Evolutionary conservation across 2,797 vertebrate species (phyloP), one percentile per base, ranked within the genome.

Genomic region (Melanotaenia boesemani): DNA sequence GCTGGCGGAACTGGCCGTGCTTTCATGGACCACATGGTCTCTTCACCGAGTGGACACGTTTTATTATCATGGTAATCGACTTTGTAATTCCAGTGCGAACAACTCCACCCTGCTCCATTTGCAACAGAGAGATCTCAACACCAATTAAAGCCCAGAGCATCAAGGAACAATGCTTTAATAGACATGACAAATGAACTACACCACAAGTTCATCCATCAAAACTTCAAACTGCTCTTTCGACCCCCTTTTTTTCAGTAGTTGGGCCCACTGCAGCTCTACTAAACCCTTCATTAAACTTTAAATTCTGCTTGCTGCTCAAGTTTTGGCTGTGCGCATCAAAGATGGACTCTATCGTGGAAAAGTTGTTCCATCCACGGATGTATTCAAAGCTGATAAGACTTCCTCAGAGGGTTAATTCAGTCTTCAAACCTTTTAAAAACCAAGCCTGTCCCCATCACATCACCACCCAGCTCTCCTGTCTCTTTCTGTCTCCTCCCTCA

Each of bases 11-110:
- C 95, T 95, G 93, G 93, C 94, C 93, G 95, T 95, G 93, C 94
- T 96, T 96, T 96, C 95, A 94, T 90, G 82, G 92, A 96, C 95
- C 96, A 93, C 95, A 96, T 96, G 96, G 92, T 96, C 94, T 76
- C 91, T 86, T 89, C 85, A 81, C 95, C 93, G 93, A 95, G 93
- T 91, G 87, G 91, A 95, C 94, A 92, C 90, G 88, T 95, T 94
- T 93, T 93, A 95, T 97, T 96, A 94, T 95, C 95, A 96, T 95
- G 95, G 93, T 96, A 95, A 96, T 95, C 84, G 90, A 95, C 92
- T 95, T 95, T 93, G 91, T 86, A 90, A 94, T 94, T 95, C 94
- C 67, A 54, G 79, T 73, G 80, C 71, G 80, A 85, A 67, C 60
- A 63, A 73, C 81, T 81, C 79, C 87, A 82, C 86, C 89, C 88